Conservation (phyloP, 2,113 vertebrate genomes). For the Procavia capensis region DNA sequence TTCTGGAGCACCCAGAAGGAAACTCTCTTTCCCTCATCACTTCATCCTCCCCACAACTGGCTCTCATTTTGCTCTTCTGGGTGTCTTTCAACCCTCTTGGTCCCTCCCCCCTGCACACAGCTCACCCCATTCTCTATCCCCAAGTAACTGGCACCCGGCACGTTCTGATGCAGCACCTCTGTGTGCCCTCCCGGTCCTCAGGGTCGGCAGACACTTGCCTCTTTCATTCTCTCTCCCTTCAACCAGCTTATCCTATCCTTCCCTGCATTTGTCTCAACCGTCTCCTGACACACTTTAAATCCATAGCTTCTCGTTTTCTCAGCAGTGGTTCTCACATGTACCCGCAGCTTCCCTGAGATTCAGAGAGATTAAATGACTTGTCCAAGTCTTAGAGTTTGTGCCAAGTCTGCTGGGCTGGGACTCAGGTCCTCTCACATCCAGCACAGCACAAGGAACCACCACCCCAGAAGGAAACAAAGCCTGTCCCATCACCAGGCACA, state of each 20-base stretch:
- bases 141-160: not conserved
- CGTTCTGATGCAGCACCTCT: not conserved
- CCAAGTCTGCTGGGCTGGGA: not conserved
- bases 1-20: not conserved
- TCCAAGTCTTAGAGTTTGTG: not conserved
- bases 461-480: not conserved
- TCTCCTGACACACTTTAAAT: not conserved
- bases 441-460: not conserved
- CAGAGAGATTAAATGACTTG: not conserved
- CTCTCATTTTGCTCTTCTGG: not conserved
- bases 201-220: not conserved
- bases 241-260: not conserved
- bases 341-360: not conserved
- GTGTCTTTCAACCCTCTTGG: not conserved
- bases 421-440: not conserved
- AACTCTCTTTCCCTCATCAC: not conserved
- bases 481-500: rapidly evolving
- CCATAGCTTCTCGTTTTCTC: not conserved
- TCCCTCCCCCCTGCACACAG: not conserved
- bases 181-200: not conserved
- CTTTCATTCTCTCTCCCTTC: not conserved
- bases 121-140: no score
- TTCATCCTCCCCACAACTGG: not conserved
- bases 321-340: not conserved
- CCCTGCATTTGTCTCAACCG: not conserved